Conservation (phyloP, 2,888 invertebrate genomes). For the Rhagonycha lutea region DNA sequence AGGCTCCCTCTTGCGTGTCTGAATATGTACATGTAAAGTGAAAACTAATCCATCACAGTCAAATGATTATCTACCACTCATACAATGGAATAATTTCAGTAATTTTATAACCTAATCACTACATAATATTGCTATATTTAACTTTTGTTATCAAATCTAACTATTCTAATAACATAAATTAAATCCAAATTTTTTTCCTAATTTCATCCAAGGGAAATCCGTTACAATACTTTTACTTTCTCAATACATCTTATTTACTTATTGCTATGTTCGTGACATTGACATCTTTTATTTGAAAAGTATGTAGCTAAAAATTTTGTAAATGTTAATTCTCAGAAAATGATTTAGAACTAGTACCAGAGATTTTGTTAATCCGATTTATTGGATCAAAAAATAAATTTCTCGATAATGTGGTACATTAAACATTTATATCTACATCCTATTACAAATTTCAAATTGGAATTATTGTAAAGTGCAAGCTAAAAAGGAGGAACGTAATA, state of each 20-base stretch:
- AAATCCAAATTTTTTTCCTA: neutral
- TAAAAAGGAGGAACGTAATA: too few relatives aligned
- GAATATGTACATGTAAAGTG: conserved; percentile 43
- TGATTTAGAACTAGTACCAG: too few relatives aligned
- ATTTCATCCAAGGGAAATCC: neutral
- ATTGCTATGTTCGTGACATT: neutral
- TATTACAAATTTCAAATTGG: too few relatives aligned
- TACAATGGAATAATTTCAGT: conserved; percentile 47
- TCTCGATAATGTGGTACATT: too few relatives aligned
- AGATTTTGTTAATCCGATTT: too few relatives aligned
- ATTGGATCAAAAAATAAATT: too few relatives aligned
- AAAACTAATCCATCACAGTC: conserved; percentile 50
- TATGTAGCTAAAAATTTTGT: too few relatives aligned
- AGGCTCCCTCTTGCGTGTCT: conserved; percentile 37
- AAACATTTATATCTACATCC: too few relatives aligned
- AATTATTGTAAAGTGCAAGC: too few relatives aligned
- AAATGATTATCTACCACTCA: conserved; percentile 42
- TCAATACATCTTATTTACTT: neutral
- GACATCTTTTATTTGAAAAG: too few relatives aligned
- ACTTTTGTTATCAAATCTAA: neutral
- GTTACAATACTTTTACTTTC: neutral
- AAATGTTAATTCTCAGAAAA: too few relatives aligned
- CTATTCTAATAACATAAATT: neutral
- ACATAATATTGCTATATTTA: conserved; percentile 29
- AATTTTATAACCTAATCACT: conserved; percentile 38